These are phyloP conservation scores for Hydra vulgaris DNA, from an alignment of 30 jellyfish, hydroid and myxozoan species.

Conservation along the genomic window DNA sequence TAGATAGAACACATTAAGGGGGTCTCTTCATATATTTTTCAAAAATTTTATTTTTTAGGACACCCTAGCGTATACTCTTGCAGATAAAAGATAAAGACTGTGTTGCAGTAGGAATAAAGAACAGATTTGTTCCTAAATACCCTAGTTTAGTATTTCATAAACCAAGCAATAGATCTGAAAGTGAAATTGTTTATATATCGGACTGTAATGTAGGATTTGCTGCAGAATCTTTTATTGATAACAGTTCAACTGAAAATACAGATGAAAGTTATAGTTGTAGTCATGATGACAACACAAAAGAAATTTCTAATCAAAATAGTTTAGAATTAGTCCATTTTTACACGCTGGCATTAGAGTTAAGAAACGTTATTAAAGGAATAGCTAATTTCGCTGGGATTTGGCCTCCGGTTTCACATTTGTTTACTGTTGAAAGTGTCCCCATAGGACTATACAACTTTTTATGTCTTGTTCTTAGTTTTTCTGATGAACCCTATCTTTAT, in stretches of 20 bases:
- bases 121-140: constrained; percentile 28
- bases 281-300: constrained; percentile 1
- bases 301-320: constrained; percentile 10
- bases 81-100: constrained; percentile 30
- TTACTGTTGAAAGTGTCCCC: constrained; percentile 25
- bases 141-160: constrained; percentile 37
- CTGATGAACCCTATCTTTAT: constrained; percentile 39
- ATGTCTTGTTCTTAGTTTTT: constrained; percentile 32
- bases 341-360: constrained; percentile 29
- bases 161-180: constrained; percentile 31
- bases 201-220: constrained; percentile 27
- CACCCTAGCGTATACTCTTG: too few species aligned
- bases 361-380: constrained; percentile 28
- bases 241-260: constrained; percentile 13
- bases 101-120: constrained; percentile 33
- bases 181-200: constrained; percentile 35
- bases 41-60: too few species aligned
- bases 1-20: too few species aligned
- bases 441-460: constrained; percentile 20
- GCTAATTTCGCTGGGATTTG: constrained; percentile 27
- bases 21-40: too few species aligned
- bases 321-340: constrained; percentile 21
- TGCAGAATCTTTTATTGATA: constrained; percentile 32
- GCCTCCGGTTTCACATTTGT: constrained; percentile 48
- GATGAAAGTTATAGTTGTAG: constrained; percentile 24